Conservation (phyloP, 2,888 invertebrate species). For the Diplazon laetatorius region DNA sequence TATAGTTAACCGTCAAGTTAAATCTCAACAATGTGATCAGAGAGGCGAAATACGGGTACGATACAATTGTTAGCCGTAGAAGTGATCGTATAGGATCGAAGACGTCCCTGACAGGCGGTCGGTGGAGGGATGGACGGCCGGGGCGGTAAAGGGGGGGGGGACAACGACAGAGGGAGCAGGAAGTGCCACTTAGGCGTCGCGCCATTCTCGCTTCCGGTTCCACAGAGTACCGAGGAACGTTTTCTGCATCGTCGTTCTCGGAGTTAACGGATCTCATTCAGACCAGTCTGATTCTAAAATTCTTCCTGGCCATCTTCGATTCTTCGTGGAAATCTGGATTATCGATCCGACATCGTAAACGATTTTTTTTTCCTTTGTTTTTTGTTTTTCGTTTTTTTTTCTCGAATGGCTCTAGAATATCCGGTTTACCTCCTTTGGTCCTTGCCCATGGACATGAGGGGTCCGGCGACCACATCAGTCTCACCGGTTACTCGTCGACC, state of each 20-base stretch:
- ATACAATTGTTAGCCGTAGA: background rate
- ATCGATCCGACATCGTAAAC: background rate
- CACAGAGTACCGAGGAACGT: conserved; percentile 52
- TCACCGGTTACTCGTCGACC: too few species aligned
- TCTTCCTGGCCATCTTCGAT: conserved; percentile 12
- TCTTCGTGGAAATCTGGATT: background rate
- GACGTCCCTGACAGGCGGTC: conserved; percentile 58
- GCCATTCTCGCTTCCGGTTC: conserved; percentile 61
- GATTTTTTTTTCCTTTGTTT: too few species aligned
- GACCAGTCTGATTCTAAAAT: conserved; percentile 42
- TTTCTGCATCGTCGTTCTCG: conserved; percentile 44
- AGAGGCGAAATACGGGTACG: conserved; percentile 5
- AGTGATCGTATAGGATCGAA: conserved; percentile 41
- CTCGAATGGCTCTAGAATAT: background rate
- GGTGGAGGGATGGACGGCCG: background rate
- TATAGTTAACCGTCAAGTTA: conserved; percentile 51
- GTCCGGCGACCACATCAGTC: too few species aligned
- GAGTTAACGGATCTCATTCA: conserved; percentile 32
- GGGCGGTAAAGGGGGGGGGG: conserved; percentile 23
- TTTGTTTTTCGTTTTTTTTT: too few species aligned
- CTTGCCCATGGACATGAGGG: background rate
- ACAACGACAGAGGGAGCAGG: conserved; percentile 41
- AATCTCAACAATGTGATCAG: conserved; percentile 46
- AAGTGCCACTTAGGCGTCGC: conserved; percentile 63
- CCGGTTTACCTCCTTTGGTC: background rate